Conservation (phyloP, 2,888 invertebrate genomes). For the Macrosoma leucophasiata region DNA sequence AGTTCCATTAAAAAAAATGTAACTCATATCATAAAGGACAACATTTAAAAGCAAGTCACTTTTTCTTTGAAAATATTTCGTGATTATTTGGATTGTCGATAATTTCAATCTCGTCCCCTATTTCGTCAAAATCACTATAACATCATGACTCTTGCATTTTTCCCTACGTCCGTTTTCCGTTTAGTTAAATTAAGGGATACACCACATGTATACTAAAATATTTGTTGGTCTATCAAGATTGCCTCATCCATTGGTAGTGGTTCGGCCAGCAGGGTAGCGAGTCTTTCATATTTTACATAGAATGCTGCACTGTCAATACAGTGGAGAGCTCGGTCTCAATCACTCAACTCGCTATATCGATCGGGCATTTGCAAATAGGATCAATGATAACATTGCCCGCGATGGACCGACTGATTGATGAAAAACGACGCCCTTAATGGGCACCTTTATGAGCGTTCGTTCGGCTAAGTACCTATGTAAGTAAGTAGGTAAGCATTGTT, state of each 20-base stretch:
- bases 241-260: conserved; percentile 43
- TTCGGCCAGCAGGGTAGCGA: conserved; percentile 35
- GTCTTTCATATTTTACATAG: conserved; percentile 73
- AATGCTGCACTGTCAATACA: conserved; percentile 65
- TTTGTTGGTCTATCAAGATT: conserved; percentile 27
- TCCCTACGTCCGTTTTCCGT: no score
- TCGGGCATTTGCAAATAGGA: conserved; percentile 61
- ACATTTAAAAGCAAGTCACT: no score
- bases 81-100: no score
- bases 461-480: not conserved
- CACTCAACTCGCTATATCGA: conserved; percentile 55
- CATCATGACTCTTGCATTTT: no score
- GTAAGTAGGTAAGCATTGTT: no score
- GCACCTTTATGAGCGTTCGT: conserved; percentile 20
- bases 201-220: conserved; percentile 10
- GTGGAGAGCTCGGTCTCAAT: conserved; percentile 56
- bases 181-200: no score
- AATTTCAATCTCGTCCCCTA: no score
- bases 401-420: conserved; percentile 24
- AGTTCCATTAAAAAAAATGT: no score
- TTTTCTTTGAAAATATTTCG: no score
- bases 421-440: conserved; percentile 9
- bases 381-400: conserved; percentile 43
- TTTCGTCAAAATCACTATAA: no score
- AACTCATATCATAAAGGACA: no score